phyloP scores from a whole-genome alignment of 2,113 vertebrate genomes.

The Ploceus nigricollis region DNA sequence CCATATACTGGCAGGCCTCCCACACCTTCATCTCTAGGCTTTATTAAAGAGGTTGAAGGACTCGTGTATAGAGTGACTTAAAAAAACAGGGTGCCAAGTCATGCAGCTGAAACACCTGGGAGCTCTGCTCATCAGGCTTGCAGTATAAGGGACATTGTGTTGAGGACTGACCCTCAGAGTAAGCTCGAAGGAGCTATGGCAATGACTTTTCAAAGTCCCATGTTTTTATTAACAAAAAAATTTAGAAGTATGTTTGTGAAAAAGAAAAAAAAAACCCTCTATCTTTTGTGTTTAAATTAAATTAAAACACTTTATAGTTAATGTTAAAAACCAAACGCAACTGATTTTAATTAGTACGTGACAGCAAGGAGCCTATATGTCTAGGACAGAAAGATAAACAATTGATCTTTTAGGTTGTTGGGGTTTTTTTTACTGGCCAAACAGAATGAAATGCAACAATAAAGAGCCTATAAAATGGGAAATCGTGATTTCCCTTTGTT shows the following conservation, averaged over 20 bases:
- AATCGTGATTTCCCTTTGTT: background rate
- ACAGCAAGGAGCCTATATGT: background rate
- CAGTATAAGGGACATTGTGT: background rate
- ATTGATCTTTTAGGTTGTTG: background rate
- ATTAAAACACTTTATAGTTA: background rate
- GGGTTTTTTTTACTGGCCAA: background rate
- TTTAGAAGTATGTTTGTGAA: background rate
- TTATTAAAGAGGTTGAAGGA: background rate
- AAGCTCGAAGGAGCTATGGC: background rate
- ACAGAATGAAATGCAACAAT: background rate
- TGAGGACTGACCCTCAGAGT: background rate
- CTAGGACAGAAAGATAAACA: background rate
- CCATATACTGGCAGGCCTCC: background rate
- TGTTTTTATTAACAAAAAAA: background rate
- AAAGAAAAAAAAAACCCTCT: background rate
- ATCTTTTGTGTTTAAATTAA: background rate
- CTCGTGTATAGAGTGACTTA: background rate
- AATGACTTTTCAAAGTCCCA: background rate
- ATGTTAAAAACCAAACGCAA: background rate
- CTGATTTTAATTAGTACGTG: background rate
- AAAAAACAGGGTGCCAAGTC: background rate
- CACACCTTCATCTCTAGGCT: background rate
- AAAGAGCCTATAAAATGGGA: background rate
- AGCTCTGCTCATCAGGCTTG: background rate
- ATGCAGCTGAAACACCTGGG: background rate